These are phyloP conservation scores for Botia kubotai DNA, from an alignment of 2,797 vertebrate genomes.

Conservation along the genomic window DNA sequence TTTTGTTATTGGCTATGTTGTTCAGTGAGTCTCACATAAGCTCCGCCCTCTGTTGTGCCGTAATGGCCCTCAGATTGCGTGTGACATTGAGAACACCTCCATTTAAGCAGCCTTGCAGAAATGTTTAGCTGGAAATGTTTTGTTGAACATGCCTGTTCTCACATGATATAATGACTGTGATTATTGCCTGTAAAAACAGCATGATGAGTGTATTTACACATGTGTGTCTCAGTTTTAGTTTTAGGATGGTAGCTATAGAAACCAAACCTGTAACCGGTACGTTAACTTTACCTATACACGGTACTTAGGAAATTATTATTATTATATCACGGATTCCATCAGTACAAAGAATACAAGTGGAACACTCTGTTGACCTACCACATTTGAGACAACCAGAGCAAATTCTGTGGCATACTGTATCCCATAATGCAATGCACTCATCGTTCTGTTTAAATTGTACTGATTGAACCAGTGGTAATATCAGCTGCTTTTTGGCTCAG, in stretches of 20 bases:
- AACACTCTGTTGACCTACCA: no score
- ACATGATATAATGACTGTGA: constrained; percentile 62
- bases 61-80: constrained; percentile 20
- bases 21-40: constrained; percentile 24
- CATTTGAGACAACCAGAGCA: no score
- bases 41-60: constrained; percentile 33
- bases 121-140: no score
- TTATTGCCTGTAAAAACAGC: constrained; percentile 58
- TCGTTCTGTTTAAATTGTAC: no score
- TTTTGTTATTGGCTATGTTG: constrained; percentile 15
- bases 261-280: constrained; percentile 22
- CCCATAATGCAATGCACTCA: no score
- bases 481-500: no score
- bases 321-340: background rate
- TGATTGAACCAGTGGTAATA: no score
- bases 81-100: no score
- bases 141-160: background rate
- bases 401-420: no score
- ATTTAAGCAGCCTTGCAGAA: background rate
- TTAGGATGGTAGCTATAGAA: constrained; percentile 33
- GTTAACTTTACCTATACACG: constrained; percentile 40
- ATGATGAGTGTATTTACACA: constrained; percentile 62
- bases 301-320: constrained; percentile 32
- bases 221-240: constrained; percentile 46
- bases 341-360: background rate